Conservation (phyloP, 2,113 vertebrate genomes). For the Menura novaehollandiae region DNA sequence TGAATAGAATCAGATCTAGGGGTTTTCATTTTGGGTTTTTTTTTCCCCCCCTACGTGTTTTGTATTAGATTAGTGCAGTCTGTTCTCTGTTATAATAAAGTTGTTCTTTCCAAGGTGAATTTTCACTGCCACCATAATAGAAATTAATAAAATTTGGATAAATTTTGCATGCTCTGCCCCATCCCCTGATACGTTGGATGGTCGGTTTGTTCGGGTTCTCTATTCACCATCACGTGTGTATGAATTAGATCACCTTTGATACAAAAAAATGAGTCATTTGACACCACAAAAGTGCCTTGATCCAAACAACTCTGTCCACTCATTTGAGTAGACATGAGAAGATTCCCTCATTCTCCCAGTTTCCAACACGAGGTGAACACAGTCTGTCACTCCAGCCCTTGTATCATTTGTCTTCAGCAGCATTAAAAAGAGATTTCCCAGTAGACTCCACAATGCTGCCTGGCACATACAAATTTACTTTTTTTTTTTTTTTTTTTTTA, state of each 20-base stretch:
- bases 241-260: background rate
- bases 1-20: background rate
- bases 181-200: background rate
- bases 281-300: background rate
- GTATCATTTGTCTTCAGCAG: background rate
- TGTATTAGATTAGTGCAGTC: background rate
- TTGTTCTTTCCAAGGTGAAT: background rate
- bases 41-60: background rate
- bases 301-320: background rate
- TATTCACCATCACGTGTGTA: background rate
- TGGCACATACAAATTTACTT: background rate
- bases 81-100: background rate
- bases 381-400: background rate
- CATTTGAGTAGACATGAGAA: background rate
- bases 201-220: background rate
- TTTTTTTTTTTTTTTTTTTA: background rate
- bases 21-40: rapidly evolving
- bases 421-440: background rate
- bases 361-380: background rate
- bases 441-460: background rate
- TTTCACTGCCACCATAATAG: background rate
- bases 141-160: background rate
- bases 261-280: background rate
- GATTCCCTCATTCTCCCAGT: background rate
- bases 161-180: background rate